Conservation (phyloP, 2,888 invertebrate species). For the Parochlus steinenii region DNA sequence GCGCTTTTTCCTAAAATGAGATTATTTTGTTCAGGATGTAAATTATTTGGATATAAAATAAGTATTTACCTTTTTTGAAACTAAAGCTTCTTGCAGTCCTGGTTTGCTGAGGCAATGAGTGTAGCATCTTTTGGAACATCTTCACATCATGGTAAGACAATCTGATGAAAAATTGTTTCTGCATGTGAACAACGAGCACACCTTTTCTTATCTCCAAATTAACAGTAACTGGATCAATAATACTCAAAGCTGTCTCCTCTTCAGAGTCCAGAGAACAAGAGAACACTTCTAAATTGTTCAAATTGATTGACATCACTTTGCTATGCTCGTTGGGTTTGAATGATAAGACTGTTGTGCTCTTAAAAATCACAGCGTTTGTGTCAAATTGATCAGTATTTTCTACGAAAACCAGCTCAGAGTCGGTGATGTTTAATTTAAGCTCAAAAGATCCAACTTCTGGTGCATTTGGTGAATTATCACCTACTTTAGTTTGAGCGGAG, state of each 20-base stretch:
- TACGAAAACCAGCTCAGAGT: constrained; percentile 87
- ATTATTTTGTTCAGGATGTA: constrained; percentile 19
- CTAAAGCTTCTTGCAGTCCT: constrained; percentile 35
- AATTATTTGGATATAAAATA: constrained; percentile 6
- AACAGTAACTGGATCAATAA: constrained; percentile 82
- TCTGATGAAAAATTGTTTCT: constrained; percentile 59
- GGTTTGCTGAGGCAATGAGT: constrained; percentile 71
- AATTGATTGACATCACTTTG: constrained; percentile 69
- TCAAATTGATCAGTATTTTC: constrained; percentile 79
- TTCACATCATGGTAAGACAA: constrained; percentile 87
- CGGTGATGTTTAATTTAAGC: constrained; percentile 82
- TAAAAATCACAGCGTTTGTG: constrained; percentile 85
- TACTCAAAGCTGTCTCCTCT: constrained; percentile 84
- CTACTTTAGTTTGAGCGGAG: constrained; percentile 16
- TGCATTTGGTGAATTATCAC: constrained; percentile 9
- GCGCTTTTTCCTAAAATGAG: constrained; percentile 2
- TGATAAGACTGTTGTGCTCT: constrained; percentile 77
- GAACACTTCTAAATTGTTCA: constrained; percentile 84
- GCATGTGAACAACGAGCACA: constrained; percentile 41
- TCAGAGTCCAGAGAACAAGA: constrained; percentile 81
- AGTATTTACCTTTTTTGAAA: constrained; percentile 19
- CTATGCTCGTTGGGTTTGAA: constrained; percentile 52
- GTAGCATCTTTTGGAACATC: constrained; percentile 77
- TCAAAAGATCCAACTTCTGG: constrained; percentile 35
- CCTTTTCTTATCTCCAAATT: constrained; percentile 50